Conservation (phyloP, 2,888 invertebrate genomes). For the Drosophila basisetae region DNA sequence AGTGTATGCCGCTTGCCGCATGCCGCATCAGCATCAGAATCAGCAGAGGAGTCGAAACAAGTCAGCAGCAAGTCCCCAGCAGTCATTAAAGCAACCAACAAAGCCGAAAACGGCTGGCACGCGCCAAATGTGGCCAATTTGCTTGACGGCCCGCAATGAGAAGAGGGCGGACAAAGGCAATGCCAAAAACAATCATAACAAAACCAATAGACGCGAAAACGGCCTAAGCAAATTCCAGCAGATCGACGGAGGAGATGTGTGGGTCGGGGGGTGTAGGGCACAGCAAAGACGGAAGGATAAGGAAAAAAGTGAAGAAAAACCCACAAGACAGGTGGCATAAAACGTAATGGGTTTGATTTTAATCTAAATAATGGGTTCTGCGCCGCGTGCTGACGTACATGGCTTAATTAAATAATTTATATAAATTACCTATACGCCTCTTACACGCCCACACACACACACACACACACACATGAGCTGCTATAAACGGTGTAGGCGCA, state of each 20-base stretch:
- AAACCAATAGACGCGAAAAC: constrained; percentile 59
- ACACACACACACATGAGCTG: background rate
- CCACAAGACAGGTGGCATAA: constrained; percentile 69
- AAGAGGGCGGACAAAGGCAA: constrained; percentile 38
- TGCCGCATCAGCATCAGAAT: constrained; percentile 21
- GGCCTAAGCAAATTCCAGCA: constrained; percentile 34
- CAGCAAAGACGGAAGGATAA: constrained; percentile 12
- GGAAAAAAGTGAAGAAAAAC: constrained; percentile 29
- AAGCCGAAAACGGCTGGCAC: constrained; percentile 64
- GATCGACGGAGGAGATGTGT: background rate
- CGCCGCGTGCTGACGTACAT: constrained; percentile 68
- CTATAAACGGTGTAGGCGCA: constrained; percentile 22
- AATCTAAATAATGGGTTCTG: constrained; percentile 77
- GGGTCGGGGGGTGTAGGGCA: background rate
- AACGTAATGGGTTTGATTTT: constrained; percentile 76
- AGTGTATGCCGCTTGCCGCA: constrained; percentile 8
- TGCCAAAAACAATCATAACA: constrained; percentile 70
- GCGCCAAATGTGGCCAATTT: constrained; percentile 76
- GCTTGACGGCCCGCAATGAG: constrained; percentile 24
- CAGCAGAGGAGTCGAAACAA: constrained; percentile 9
- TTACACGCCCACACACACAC: constrained; percentile 40
- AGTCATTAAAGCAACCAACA: constrained; percentile 64
- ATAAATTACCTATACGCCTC: constrained; percentile 67
- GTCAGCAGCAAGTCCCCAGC: constrained; percentile 28
- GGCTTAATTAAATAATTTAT: constrained; percentile 79